These are phyloP conservation scores for Clamator glandarius DNA, from an alignment of 2,797 vertebrate species.

Conservation along the genomic window DNA sequence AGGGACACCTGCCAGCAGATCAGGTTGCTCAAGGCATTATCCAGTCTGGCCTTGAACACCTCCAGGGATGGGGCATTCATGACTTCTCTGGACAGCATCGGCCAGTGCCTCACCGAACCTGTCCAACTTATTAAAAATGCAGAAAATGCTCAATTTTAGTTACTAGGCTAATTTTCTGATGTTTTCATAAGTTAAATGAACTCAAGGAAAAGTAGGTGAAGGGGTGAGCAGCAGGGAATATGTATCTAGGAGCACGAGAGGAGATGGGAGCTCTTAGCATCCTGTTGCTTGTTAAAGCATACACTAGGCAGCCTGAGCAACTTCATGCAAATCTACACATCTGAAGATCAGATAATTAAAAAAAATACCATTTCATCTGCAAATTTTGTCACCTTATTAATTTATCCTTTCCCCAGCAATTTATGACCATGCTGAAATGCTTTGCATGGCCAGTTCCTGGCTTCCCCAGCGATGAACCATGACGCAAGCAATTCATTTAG, in stretches of 20 bases:
- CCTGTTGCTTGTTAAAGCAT: background rate
- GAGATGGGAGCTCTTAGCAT: background rate
- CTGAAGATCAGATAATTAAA: background rate
- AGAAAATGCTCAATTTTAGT: background rate
- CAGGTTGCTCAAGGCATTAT: no score
- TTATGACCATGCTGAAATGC: background rate
- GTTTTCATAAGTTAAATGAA: background rate
- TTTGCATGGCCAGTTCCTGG: conserved; percentile 8
- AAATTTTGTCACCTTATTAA: conserved; percentile 9
- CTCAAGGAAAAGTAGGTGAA: background rate
- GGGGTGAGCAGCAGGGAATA: background rate
- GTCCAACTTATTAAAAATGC: background rate
- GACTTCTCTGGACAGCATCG: no score
- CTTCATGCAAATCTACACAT: background rate
- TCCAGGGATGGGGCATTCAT: no score
- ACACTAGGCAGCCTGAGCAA: background rate
- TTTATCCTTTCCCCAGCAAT: background rate
- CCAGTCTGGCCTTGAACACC: no score
- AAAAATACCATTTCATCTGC: conserved; percentile 17
- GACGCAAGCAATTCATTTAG: conserved; percentile 10
- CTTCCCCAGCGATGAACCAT: background rate
- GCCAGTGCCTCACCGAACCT: background rate
- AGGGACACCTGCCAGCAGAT: no score
- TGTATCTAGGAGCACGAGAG: background rate
- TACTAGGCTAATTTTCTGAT: background rate